Conservation (phyloP, 2,888 invertebrate species). For the Cerastis leucographa region DNA sequence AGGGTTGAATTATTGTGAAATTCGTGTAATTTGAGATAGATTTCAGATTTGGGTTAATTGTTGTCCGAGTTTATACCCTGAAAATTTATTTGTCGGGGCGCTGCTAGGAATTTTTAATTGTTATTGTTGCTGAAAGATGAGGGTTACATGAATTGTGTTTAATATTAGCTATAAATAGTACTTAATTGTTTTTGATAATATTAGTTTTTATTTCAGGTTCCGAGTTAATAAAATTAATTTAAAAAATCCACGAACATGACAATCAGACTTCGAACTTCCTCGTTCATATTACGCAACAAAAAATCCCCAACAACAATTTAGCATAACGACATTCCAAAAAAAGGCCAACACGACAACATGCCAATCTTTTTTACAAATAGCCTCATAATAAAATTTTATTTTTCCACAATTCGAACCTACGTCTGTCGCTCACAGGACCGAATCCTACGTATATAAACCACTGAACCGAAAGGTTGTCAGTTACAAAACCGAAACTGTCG, state of each 20-base stretch:
- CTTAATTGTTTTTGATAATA: background rate
- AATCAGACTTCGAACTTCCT: background rate
- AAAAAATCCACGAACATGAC: background rate
- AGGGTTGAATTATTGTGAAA: background rate
- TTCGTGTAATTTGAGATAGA: background rate
- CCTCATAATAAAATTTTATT: slow-evolving; percentile 54
- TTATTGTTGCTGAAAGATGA: background rate
- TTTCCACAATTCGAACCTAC: slow-evolving; percentile 57
- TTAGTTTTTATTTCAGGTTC: background rate
- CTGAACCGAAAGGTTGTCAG: slow-evolving; percentile 73
- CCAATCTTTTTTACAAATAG: slow-evolving; percentile 42
- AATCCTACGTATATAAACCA: slow-evolving; percentile 77
- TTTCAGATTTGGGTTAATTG: background rate
- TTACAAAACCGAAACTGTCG: slow-evolving; percentile 65
- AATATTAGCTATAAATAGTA: background rate
- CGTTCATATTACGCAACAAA: background rate
- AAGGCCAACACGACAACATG: slow-evolving; percentile 31
- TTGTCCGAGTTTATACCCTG: background rate
- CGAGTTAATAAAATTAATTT: background rate
- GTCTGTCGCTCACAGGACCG: slow-evolving; percentile 64
- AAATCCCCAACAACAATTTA: slow-evolving; percentile 1
- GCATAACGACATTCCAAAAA: slow-evolving; percentile 35
- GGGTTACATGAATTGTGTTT: too few species aligned
- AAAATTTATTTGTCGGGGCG: background rate
- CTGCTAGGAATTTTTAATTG: background rate